Evolutionary conservation across 2,797 vertebrate genomes (phyloP).

Genomic region (Tragopan temminckii): DNA sequence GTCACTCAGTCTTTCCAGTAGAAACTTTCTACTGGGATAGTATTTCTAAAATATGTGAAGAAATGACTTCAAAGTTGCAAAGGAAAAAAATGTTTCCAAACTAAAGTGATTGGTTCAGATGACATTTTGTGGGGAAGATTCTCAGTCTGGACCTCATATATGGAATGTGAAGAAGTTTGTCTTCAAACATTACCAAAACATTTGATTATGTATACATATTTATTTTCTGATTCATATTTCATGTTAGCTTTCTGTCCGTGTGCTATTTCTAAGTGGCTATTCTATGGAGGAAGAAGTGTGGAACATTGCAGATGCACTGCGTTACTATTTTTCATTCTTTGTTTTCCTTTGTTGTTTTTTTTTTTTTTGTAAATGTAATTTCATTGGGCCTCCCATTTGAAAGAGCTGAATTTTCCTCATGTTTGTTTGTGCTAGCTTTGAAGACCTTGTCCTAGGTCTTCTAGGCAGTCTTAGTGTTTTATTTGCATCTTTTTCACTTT

Average conservation of each 20-base stretch:
- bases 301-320: not conserved
- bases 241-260: not conserved
- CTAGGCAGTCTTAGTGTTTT: not conserved
- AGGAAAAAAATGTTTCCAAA: not conserved
- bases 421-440: not conserved
- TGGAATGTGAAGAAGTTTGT: not conserved
- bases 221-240: not conserved
- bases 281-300: not conserved
- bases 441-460: not conserved
- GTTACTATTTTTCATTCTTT: not conserved
- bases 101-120: not conserved
- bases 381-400: not conserved
- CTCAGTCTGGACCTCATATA: not conserved
- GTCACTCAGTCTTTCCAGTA: slow-evolving; percentile 37
- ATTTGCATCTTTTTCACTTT: slow-evolving; percentile 20
- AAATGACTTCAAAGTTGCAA: not conserved
- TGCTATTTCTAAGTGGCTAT: not conserved
- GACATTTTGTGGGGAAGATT: not conserved
- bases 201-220: not conserved
- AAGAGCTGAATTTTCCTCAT: not conserved
- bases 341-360: not conserved
- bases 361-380: not conserved
- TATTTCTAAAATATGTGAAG: slow-evolving; percentile 4
- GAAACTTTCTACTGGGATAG: slow-evolving; percentile 18
- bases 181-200: not conserved